Base-by-base conservation (phyloP, 2,113 vertebrate genomes). In the Petromus typicus region DNA sequence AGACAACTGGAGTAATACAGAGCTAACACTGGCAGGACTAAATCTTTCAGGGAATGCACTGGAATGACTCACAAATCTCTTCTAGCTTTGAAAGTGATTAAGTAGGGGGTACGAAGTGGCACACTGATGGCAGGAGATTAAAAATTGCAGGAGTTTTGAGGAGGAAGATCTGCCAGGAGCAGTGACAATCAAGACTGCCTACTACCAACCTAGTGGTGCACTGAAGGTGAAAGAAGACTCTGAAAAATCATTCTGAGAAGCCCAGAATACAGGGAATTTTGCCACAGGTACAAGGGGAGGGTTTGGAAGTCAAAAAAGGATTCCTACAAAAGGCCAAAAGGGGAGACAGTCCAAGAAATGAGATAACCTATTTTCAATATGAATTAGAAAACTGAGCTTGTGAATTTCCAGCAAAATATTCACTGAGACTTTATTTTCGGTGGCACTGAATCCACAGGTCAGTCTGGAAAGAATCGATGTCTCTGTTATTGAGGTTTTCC, bases 381-480 rank as follows among this genome's bases (percentile, higher is more conserved):
- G 82, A 90, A 56, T 37, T 1, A 63, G 54, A 82, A 76, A 89
- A 69, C 8, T 43, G 30, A n/a, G 54, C 40, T 71, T 59, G 66
- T 61, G 69, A 69, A 22, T 34, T 40, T 73, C 82, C 45, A 90
- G 54, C 56, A 87, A 92, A 78, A 78, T 13, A 16, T 40, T 82
- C 63, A 83, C 2, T 32, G 59, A 78, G 80, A 51, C 54, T 67
- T 92, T 80, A 59, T 59, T 92, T 34, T 66, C 45, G 76, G 84
- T 40, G 40, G 37, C 40, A 63, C 0, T 32, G 34, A 81, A 91
- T 71, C 18, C 57, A 66, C 23, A 87, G 51, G 14, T 54, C 66
- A 48, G 10, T 3, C 0, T 87, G 20, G 54, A 54, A 84, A 88
- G 57, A 84, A 57, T 0, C 37, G 32, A 71, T 4, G 32, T 54